A percentile compares a stretch with the other conserved stretches of the same genome.
These are phyloP conservation scores for Alviniconcha strummeri DNA, from an alignment of 2,888 invertebrate species.

Conservation along the genomic window DNA sequence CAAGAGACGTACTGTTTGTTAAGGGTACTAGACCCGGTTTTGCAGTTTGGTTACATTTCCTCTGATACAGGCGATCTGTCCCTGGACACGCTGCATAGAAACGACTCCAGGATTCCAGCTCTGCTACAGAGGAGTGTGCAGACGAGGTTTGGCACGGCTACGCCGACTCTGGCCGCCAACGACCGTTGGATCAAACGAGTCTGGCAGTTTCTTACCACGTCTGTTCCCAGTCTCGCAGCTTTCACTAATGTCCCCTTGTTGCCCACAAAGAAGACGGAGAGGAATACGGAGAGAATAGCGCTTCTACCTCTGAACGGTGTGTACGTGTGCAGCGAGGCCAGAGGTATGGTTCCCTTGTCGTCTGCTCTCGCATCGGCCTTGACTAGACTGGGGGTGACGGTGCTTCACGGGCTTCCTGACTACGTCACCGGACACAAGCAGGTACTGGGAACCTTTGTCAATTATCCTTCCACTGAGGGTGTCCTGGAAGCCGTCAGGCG, in stretches of 20 bases:
- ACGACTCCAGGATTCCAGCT: background rate
- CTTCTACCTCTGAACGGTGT: slow-evolving; percentile 42
- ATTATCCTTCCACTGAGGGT: slow-evolving; percentile 34
- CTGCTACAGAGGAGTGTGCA: slow-evolving; percentile 15
- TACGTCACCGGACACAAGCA: slow-evolving; percentile 16
- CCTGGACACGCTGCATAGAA: background rate
- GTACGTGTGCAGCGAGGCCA: slow-evolving; percentile 6
- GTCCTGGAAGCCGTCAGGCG: slow-evolving; percentile 20
- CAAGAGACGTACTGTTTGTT: too few species aligned
- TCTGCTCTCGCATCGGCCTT: background rate
- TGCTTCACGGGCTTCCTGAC: slow-evolving; percentile 29
- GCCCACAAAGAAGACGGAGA: background rate
- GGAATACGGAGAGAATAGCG: background rate
- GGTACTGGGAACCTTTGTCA: slow-evolving; percentile 27
- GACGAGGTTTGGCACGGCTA: background rate
- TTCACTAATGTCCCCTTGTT: slow-evolving; percentile 15
- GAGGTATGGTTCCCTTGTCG: slow-evolving; percentile 6
- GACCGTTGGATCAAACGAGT: slow-evolving; percentile 23
- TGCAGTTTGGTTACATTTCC: too few species aligned
- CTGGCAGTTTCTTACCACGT: slow-evolving; percentile 14
- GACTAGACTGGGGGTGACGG: slow-evolving; percentile 21
- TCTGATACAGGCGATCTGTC: slow-evolving; percentile 5
- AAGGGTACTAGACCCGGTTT: too few species aligned
- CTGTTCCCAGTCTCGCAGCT: background rate
- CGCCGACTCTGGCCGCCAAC: background rate